These are phyloP conservation scores for Temnopleurus reevesii DNA, from an alignment of 53 echinoderm and acorn worm genomes.

Conservation along the genomic window DNA sequence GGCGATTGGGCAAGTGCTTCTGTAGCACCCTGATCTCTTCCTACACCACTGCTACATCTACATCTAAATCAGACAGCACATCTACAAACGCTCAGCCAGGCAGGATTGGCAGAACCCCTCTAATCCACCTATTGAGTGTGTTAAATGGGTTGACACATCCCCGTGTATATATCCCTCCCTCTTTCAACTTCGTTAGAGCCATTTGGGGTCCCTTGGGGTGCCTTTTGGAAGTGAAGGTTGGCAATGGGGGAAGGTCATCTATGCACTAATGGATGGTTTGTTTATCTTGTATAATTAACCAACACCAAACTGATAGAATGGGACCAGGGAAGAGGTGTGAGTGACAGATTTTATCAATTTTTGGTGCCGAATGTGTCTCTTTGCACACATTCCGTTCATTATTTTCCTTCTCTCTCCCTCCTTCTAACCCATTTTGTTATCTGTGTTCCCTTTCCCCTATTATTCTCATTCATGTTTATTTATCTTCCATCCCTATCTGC, in stretches of 20 bases:
- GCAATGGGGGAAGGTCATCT: slow-evolving; percentile 18
- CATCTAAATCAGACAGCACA: background rate
- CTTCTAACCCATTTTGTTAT: background rate
- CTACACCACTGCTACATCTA: too few species aligned
- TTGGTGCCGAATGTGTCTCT: background rate
- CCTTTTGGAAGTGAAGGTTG: background rate
- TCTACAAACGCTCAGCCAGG: background rate
- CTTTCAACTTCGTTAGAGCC: background rate
- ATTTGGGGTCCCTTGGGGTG: background rate
- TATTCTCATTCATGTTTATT: background rate
- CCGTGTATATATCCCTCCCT: background rate
- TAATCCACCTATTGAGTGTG: background rate
- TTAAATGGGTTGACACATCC: slow-evolving; percentile 38
- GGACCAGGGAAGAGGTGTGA: slow-evolving; percentile 33
- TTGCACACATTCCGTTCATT: background rate
- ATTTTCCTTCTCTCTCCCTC: background rate
- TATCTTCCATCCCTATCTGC: background rate
- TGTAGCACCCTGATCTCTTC: too few species aligned
- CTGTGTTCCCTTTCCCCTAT: background rate
- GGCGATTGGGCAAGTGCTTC: too few species aligned
- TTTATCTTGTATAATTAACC: slow-evolving; percentile 50
- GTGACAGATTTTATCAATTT: slow-evolving; percentile 37
- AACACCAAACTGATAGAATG: slow-evolving; percentile 38
- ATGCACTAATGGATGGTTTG: slow-evolving; percentile 35
- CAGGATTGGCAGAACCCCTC: background rate